Evolutionary conservation across 2,888 invertebrate genomes (phyloP).

Genomic region (Eristalinus sepulchralis): DNA sequence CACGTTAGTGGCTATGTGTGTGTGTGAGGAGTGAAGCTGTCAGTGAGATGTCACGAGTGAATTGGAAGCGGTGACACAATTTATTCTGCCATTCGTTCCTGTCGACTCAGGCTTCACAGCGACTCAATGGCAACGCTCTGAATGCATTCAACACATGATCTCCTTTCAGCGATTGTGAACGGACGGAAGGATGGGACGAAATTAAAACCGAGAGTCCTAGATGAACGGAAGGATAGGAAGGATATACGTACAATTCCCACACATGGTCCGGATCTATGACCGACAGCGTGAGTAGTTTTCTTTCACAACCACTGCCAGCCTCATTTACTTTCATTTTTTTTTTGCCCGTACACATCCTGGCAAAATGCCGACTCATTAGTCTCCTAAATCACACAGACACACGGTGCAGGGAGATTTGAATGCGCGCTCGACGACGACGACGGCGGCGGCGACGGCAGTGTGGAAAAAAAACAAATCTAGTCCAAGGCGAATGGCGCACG

Average conservation of each 20-base stretch:
- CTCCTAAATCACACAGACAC: slow-evolving; percentile 22
- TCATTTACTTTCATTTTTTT: slow-evolving; percentile 37
- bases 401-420: slow-evolving; percentile 27
- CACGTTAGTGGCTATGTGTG: not conserved
- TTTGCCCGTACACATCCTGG: slow-evolving; percentile 33
- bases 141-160: slow-evolving; percentile 62
- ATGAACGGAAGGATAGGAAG: slow-evolving; percentile 20
- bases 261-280: slow-evolving; percentile 34
- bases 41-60: slow-evolving; percentile 55
- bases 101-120: slow-evolving; percentile 32
- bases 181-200: not conserved
- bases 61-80: slow-evolving; percentile 62
- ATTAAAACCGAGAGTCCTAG: not conserved
- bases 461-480: slow-evolving; percentile 39
- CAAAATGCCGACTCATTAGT: slow-evolving; percentile 66
- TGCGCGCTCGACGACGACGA: slow-evolving; percentile 27
- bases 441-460: not conserved
- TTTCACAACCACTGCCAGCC: slow-evolving; percentile 2
- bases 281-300: not conserved
- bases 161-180: slow-evolving; percentile 10
- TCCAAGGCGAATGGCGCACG: slow-evolving; percentile 54
- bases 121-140: slow-evolving; percentile 11
- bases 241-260: slow-evolving; percentile 49
- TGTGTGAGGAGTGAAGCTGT: slow-evolving; percentile 13
- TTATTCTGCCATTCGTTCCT: slow-evolving; percentile 39